A percentile compares a stretch with the other conserved stretches of the same genome.
phyloP scores from a whole-genome alignment of 2,888 invertebrate genomes.

The Metellina segmentata region DNA sequence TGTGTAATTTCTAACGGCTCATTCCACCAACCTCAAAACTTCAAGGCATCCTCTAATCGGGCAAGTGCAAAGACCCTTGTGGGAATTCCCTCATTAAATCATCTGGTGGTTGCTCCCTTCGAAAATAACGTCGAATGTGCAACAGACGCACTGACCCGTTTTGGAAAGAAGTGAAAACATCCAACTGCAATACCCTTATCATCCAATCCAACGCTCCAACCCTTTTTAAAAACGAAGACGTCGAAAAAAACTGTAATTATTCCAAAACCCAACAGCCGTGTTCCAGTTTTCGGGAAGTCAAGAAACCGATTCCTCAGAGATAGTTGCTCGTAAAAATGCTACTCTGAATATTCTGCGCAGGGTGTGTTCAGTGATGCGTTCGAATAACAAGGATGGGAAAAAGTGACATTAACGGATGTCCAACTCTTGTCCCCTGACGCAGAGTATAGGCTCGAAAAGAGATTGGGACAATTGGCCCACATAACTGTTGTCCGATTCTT shows the following conservation, averaged over 20 bases:
- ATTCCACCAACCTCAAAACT: not conserved
- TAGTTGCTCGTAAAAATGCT: not conserved
- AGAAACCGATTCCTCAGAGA: constrained; percentile 4
- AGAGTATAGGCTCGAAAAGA: constrained; percentile 8
- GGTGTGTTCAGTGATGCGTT: not conserved
- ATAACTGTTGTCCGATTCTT: constrained; percentile 5
- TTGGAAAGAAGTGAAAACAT: not conserved
- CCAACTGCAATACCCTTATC: constrained; percentile 1
- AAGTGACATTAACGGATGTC: constrained; percentile 52
- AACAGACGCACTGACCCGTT: constrained; percentile 44
- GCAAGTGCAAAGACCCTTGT: not conserved
- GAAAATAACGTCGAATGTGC: not conserved
- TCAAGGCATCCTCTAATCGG: not conserved
- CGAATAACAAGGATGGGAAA: constrained; percentile 38
- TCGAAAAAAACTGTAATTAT: not conserved
- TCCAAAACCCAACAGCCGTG: not conserved
- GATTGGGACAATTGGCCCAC: constrained; percentile 32
- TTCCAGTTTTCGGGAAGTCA: constrained; percentile 34
- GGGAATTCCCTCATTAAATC: not conserved
- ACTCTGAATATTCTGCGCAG: constrained; percentile 14
- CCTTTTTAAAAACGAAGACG: not conserved
- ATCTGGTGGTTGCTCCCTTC: too few relatives aligned
- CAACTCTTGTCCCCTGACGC: not conserved
- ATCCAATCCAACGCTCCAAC: not conserved
- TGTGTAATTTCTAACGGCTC: not conserved